phyloP scores from a whole-genome alignment of 2,113 vertebrate species.

The Vicugna pacos region DNA sequence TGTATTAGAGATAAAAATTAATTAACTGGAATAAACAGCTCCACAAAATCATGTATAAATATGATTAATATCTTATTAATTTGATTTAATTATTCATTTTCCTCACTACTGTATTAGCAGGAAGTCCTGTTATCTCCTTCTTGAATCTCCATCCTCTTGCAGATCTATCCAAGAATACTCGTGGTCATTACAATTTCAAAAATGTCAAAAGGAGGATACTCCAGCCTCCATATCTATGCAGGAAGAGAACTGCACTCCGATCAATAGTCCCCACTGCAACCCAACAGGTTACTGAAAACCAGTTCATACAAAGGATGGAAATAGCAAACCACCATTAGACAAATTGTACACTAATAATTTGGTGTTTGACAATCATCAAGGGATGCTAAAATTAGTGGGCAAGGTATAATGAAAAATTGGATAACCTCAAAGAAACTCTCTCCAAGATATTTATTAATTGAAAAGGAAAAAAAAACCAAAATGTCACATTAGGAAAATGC shows the following conservation, averaged over 20 bases:
- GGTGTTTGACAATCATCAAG: neutral
- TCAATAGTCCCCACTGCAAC: neutral
- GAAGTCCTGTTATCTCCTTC: neutral
- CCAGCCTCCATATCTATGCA: neutral
- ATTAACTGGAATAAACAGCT: constrained; percentile 35
- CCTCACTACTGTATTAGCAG: neutral
- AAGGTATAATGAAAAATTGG: neutral
- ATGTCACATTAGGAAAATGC: neutral
- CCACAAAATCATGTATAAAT: neutral
- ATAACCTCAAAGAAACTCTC: neutral
- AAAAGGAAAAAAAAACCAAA: neutral
- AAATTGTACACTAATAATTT: neutral
- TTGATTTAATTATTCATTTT: constrained; percentile 26
- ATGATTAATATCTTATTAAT: neutral
- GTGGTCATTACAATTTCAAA: neutral
- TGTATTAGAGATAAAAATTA: neutral
- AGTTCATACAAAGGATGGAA: neutral
- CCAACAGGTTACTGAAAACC: neutral
- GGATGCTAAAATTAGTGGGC: neutral
- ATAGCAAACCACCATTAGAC: neutral
- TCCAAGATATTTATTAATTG: neutral
- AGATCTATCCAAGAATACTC: neutral
- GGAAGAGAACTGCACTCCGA: neutral
- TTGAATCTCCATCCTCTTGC: neutral
- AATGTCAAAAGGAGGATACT: neutral